These are phyloP conservation scores for Coregonus suidteri DNA, from an alignment of 2,797 vertebrate genomes.

Conservation along the genomic window DNA sequence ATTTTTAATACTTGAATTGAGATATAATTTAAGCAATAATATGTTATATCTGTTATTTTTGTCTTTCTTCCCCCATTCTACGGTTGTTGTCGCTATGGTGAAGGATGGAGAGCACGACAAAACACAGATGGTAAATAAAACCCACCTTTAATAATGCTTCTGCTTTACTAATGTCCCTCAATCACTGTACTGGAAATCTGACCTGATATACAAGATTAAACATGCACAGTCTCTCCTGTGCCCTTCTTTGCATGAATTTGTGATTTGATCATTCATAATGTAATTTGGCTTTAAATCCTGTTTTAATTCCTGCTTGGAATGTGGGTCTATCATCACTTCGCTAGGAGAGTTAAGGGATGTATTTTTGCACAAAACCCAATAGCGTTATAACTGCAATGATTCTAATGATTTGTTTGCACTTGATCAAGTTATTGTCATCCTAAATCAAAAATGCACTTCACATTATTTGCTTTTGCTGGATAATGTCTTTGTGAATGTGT, in stretches of 20 bases:
- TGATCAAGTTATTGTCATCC: neutral
- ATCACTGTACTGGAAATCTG: neutral
- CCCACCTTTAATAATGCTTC: constrained; percentile 63
- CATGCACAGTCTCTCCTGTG: constrained; percentile 26
- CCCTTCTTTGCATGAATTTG: constrained; percentile 39
- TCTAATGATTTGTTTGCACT: neutral
- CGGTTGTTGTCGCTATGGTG: constrained; percentile 74
- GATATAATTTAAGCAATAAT: constrained; percentile 37
- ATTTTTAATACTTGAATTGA: constrained; percentile 30
- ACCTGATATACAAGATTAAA: neutral
- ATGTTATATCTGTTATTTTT: constrained; percentile 69
- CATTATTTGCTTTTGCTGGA: neutral
- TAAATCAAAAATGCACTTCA: neutral
- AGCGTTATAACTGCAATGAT: neutral
- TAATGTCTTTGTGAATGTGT: neutral
- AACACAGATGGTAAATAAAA: constrained; percentile 84
- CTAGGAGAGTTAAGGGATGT: neutral
- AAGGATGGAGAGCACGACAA: constrained; percentile 85
- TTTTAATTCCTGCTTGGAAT: neutral
- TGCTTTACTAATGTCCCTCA: constrained; percentile 18
- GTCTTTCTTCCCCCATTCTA: constrained; percentile 70
- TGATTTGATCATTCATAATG: constrained; percentile 16
- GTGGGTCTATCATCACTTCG: neutral
- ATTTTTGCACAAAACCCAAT: neutral
- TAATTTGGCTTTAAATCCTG: neutral